A percentile compares a stretch with the other conserved stretches of the same genome.
Conservation (phyloP, 2,797 vertebrate genomes). For the Linurgus olivaceus region DNA sequence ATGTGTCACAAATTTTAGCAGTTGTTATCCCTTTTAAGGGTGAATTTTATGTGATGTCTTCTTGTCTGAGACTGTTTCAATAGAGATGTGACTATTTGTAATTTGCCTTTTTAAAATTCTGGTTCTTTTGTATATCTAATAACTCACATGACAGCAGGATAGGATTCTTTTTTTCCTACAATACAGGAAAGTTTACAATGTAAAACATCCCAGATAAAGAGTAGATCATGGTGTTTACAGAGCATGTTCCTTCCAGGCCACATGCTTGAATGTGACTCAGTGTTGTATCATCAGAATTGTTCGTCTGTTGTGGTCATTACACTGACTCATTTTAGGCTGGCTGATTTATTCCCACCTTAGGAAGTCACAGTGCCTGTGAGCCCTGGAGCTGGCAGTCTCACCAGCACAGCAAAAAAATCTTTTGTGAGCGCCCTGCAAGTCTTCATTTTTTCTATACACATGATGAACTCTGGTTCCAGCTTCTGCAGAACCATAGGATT, state of each 20-base stretch:
- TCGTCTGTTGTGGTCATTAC: background rate
- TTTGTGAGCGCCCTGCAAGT: background rate
- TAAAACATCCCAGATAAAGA: background rate
- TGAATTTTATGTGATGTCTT: background rate
- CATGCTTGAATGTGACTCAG: conserved; percentile 25
- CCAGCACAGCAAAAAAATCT: background rate
- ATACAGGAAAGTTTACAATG: background rate
- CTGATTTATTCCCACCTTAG: background rate
- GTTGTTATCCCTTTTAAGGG: background rate
- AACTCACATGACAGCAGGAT: background rate
- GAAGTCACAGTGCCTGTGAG: background rate
- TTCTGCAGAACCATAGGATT: background rate
- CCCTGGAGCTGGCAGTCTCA: background rate
- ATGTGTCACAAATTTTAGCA: background rate
- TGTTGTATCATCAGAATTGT: background rate
- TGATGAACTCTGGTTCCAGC: background rate
- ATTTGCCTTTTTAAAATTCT: background rate
- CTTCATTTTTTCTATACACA: background rate
- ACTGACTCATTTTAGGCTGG: conserved; percentile 20
- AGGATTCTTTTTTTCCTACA: background rate
- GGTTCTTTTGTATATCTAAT: background rate
- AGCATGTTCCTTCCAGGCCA: conserved; percentile 5
- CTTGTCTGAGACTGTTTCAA: background rate
- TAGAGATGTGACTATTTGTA: background rate
- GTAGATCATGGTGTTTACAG: background rate